Evolutionary conservation across 2,888 invertebrate species (phyloP).

Genomic region (Drosophila ustulata): DNA sequence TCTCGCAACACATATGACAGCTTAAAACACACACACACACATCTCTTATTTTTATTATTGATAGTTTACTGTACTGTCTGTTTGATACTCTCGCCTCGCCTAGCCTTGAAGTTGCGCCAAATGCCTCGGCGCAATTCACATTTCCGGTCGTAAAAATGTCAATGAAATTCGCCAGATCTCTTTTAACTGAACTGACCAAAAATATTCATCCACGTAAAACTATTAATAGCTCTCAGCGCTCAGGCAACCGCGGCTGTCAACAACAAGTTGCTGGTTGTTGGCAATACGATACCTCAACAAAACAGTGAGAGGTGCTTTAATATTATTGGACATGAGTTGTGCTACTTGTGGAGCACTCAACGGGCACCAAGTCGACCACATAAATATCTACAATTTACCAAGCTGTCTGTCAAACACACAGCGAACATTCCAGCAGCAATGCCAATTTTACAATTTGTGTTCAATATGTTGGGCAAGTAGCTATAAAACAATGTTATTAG

Average conservation of each 20-base stretch:
- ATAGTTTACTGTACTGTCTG: conserved; percentile 14
- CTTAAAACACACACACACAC: conserved; percentile 16
- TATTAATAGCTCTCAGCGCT: conserved; percentile 40
- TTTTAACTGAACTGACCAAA: conserved; percentile 32
- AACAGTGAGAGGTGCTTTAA: conserved; percentile 46
- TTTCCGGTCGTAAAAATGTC: conserved; percentile 44
- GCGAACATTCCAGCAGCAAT: conserved; percentile 4
- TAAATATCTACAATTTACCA: conserved; percentile 23
- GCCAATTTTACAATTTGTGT: neutral
- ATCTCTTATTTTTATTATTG: conserved; percentile 37
- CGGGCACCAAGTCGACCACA: conserved; percentile 26
- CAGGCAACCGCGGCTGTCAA: neutral
- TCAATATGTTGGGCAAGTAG: neutral
- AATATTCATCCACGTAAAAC: conserved; percentile 14
- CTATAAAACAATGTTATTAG: neutral
- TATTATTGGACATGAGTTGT: conserved; percentile 53
- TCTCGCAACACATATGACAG: conserved; percentile 37
- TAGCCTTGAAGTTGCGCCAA: conserved; percentile 65
- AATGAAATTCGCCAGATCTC: conserved; percentile 29
- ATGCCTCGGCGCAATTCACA: conserved; percentile 35
- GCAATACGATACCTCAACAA: conserved; percentile 22
- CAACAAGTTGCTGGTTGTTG: conserved; percentile 5
- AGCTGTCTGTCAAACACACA: conserved; percentile 7
- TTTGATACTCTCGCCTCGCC: conserved; percentile 9
- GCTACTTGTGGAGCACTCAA: conserved; percentile 55